phyloP scores from a whole-genome alignment of 92 coral and sea anemone genomes.

The Montipora capitata region DNA sequence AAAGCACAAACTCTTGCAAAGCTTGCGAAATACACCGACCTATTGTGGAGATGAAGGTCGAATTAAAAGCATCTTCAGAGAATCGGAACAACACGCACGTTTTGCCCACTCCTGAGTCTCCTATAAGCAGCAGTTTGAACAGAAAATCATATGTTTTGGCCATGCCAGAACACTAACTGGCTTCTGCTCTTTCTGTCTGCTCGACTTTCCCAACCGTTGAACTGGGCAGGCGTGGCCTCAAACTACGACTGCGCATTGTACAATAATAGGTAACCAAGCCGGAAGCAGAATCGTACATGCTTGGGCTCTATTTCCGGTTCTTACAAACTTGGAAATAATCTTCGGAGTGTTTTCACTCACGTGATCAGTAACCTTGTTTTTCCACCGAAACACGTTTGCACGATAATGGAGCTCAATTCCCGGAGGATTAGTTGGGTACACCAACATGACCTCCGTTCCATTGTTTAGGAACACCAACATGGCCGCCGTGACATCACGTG shows the following conservation, averaged over 20 bases:
- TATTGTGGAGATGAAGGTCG: constrained; percentile 98
- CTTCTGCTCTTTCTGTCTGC: constrained; percentile 54
- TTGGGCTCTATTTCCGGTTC: constrained; percentile 4
- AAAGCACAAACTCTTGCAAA: constrained; percentile 7
- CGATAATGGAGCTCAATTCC: no score
- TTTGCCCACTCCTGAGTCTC: constrained; percentile 99
- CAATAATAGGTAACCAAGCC: constrained; percentile 29
- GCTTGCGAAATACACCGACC: constrained; percentile 75
- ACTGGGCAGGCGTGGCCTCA: constrained; percentile 71
- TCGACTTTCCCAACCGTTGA: constrained; percentile 79
- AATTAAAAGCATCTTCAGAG: constrained; percentile 99
- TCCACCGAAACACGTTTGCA: no score
- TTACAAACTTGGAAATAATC: neutral
- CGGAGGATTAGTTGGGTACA: no score
- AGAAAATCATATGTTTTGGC: constrained; percentile 99
- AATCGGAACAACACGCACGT: constrained; percentile 93
- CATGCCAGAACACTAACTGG: constrained; percentile 77
- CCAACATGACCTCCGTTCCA: no score
- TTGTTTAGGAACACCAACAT: no score
- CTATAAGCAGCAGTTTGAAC: constrained; percentile 95
- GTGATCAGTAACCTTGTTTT: no score
- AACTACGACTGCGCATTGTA: constrained; percentile 38
- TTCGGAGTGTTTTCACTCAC: no score
- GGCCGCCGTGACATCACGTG: no score
- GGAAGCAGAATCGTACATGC: neutral